phyloP scores from a whole-genome alignment of 2,113 vertebrate genomes.

The Gasterosteus aculeatus region DNA sequence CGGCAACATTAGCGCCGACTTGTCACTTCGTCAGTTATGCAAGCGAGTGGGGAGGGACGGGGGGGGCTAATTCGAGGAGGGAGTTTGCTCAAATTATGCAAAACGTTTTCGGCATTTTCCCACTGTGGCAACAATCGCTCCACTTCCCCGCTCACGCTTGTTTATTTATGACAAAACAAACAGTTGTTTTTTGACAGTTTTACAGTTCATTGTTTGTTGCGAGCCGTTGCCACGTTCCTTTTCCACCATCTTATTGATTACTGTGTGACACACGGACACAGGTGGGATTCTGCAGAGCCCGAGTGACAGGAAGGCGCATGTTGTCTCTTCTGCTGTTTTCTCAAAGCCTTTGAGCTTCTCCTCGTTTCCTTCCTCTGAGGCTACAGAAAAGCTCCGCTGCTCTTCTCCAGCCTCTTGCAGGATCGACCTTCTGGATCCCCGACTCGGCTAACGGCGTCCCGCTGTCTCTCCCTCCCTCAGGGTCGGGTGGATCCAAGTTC shows the following conservation, averaged over 20 bases:
- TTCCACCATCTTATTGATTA: conserved; percentile 34
- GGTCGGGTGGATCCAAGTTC: conserved; percentile 86
- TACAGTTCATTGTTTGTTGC: conserved; percentile 26
- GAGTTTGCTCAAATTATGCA: conserved; percentile 48
- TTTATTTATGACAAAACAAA: conserved; percentile 39
- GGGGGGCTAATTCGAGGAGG: conserved; percentile 51
- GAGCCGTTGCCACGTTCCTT: not conserved
- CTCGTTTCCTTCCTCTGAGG: no score
- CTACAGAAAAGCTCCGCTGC: no score
- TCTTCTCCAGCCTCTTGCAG: no score
- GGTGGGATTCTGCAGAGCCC: not conserved
- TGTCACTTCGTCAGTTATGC: conserved; percentile 56
- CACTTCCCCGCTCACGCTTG: conserved; percentile 30
- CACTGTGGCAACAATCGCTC: conserved; percentile 45
- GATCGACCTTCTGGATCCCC: no score
- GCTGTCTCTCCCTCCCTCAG: conserved; percentile 54
- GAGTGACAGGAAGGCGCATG: not conserved
- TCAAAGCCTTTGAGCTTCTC: not conserved
- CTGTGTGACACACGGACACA: conserved; percentile 17
- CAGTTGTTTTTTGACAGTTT: conserved; percentile 25
- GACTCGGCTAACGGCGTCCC: not conserved
- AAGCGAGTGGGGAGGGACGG: not conserved
- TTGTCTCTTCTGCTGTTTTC: not conserved
- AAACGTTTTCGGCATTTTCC: conserved; percentile 13
- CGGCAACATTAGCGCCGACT: conserved; percentile 41